Evolutionary conservation across 1,140 invertebrate species (phyloP).

Genomic region (Drosophila prosaltans): DNA sequence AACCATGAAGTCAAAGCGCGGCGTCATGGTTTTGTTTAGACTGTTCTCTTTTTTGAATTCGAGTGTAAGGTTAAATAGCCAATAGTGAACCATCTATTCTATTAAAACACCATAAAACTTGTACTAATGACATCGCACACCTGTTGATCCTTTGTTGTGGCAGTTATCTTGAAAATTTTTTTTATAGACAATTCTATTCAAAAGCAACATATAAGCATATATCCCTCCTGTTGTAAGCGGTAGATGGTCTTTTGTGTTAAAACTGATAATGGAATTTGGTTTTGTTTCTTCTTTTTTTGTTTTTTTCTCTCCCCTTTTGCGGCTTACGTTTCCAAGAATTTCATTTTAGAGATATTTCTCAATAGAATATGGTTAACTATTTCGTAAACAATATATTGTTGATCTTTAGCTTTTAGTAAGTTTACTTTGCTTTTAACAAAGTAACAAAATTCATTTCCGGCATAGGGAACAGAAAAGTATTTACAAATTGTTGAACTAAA

Average conservation of each 20-base stretch:
- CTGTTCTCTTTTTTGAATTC: neutral
- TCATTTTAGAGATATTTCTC: neutral
- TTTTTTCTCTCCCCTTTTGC: neutral
- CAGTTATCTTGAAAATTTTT: slow-evolving; percentile 14
- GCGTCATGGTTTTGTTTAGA: slow-evolving; percentile 14
- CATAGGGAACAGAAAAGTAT: neutral
- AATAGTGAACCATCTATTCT: slow-evolving; percentile 19
- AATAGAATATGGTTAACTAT: slow-evolving; percentile 2
- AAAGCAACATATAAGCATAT: neutral
- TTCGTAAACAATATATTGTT: slow-evolving; percentile 3
- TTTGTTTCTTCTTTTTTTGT: slow-evolving; percentile 6
- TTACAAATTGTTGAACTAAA: neutral
- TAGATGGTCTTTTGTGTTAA: slow-evolving; percentile 26
- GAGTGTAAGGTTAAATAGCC: neutral
- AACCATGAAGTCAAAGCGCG: neutral
- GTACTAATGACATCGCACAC: slow-evolving; percentile 37
- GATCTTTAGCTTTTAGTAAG: neutral
- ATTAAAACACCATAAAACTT: slow-evolving; percentile 36
- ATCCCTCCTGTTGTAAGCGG: slow-evolving; percentile 13
- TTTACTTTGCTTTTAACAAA: neutral
- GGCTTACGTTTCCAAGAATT: slow-evolving; percentile 11
- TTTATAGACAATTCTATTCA: slow-evolving; percentile 5
- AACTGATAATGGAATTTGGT: slow-evolving; percentile 10
- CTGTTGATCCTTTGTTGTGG: slow-evolving; percentile 46
- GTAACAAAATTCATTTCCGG: neutral